Evolutionary conservation across 2,888 invertebrate species (phyloP).

Genomic region (Sarcophaga caerulescens): DNA sequence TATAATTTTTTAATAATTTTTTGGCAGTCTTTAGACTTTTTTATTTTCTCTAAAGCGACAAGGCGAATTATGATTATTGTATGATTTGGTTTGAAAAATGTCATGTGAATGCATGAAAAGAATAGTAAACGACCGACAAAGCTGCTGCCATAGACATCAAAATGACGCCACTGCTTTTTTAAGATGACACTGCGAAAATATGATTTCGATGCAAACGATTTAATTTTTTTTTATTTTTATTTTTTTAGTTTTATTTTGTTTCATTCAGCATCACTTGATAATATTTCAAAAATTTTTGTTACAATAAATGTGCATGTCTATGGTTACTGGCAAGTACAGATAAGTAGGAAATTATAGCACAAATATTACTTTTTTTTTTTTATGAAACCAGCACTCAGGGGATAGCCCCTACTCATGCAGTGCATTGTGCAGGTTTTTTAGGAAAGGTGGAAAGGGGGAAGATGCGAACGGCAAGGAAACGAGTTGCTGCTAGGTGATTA

Average conservation of each 20-base stretch:
- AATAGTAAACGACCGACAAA: constrained; percentile 45
- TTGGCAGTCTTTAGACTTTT: constrained; percentile 59
- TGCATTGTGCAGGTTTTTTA: too few relatives aligned
- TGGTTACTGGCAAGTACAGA: background rate
- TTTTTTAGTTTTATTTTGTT: background rate
- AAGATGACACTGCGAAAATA: constrained; percentile 60
- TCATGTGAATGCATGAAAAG: constrained; percentile 50
- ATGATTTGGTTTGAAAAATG: constrained; percentile 72
- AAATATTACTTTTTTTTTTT: too few relatives aligned
- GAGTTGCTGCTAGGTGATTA: too few relatives aligned
- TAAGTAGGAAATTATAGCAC: background rate
- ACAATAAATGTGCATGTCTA: background rate
- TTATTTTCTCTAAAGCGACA: constrained; percentile 70
- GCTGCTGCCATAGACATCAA: constrained; percentile 50
- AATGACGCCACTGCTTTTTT: constrained; percentile 65
- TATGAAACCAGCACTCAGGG: too few relatives aligned
- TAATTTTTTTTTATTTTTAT: constrained; percentile 2
- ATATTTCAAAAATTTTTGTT: background rate
- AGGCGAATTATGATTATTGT: constrained; percentile 79
- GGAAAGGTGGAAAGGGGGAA: too few relatives aligned
- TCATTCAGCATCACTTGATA: constrained; percentile 13
- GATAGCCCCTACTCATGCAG: too few relatives aligned
- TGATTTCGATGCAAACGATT: constrained; percentile 36
- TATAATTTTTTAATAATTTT: constrained; percentile 64
- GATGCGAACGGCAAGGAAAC: too few relatives aligned